A percentile compares a stretch with the other conserved stretches of the same genome.
Conservation (phyloP, 1,140 invertebrate species). For the Sinonovacula constricta region DNA sequence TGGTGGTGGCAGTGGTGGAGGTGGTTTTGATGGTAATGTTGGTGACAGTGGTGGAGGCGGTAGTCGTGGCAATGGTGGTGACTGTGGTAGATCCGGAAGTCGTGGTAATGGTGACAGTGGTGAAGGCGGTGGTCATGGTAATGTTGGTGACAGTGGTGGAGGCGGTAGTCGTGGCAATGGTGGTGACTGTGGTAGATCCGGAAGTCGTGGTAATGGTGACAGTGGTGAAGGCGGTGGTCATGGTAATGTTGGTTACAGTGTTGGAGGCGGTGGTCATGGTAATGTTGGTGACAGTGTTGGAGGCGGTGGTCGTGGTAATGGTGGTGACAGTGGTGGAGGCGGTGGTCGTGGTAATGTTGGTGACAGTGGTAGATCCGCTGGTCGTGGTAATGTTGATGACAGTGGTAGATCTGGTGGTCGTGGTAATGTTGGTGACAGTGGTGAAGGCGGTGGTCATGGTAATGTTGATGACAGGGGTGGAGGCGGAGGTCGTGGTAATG, state of each 20-base stretch:
- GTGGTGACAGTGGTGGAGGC: slow-evolving; percentile 10
- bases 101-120: no score
- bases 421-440: slow-evolving; percentile 4
- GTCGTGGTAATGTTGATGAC: slow-evolving; percentile 7
- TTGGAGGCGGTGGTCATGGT: no score
- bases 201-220: slow-evolving; percentile 11
- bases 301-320: not conserved
- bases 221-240: slow-evolving; percentile 14
- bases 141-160: not conserved
- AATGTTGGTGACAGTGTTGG: no score
- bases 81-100: not conserved
- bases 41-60: slow-evolving; percentile 14
- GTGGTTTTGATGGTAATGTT: slow-evolving; percentile 8
- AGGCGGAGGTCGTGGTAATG: not conserved
- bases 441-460: not conserved
- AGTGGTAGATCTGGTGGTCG: slow-evolving; percentile 24
- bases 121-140: not conserved
- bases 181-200: slow-evolving; percentile 8
- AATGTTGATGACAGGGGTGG: slow-evolving; percentile 3
- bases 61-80: slow-evolving; percentile 18
- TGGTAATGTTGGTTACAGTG: slow-evolving; percentile 12
- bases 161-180: slow-evolving; percentile 15
- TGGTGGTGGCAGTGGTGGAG: slow-evolving; percentile 12
- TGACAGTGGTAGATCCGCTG: not conserved
- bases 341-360: not conserved